Base-by-base conservation (phyloP, 2,888 invertebrate species). In the Unio delphinus region DNA sequence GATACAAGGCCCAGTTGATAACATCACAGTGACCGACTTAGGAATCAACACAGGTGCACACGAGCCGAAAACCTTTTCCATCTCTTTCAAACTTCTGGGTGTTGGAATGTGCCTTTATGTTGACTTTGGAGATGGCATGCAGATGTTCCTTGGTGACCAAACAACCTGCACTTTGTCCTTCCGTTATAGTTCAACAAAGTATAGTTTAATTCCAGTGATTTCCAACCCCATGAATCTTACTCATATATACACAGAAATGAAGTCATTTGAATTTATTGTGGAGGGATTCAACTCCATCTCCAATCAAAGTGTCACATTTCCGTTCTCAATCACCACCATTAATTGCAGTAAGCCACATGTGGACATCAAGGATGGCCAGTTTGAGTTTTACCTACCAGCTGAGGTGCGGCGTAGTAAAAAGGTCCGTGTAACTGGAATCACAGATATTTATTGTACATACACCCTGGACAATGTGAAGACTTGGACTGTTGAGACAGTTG, bases 381-480 rank as follows among this genome's bases (percentile, higher is more conserved):
- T 57, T 7, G 20, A 64, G 17, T 69, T 74, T 34, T 67, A 69
- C 34, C 23, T 55, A 20, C 67, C 71, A 7, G 20, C 59, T 20
- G 18, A 56, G 23, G 26, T 34, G 20, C 34, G 23, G n/a, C 57
- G 55, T 28, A 64, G 54, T 4, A 20, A 34, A 4, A 45, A 70
- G 28, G 76, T 81, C 65, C 58, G 67, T 28, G 60, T 86, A 8
- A 66, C 76, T 3, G 86, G 84, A 11, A 65, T 71, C 6, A 81
- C 83, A 11, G 74, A 79, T 62, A 80, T 88, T 3, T 62, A 70
- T 30, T 88, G 88, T 73, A 72, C 76, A 0, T 56, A 71, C 7
- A 85, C 83, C 1, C 74, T 82, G n/a, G 64, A 80, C 1, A 88
- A 88, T 67, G 59, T 28, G 15, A 87, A 88, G 72, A 56, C 30